Conservation (phyloP, 2,888 invertebrate species). For the Pseudoips prasinana region DNA sequence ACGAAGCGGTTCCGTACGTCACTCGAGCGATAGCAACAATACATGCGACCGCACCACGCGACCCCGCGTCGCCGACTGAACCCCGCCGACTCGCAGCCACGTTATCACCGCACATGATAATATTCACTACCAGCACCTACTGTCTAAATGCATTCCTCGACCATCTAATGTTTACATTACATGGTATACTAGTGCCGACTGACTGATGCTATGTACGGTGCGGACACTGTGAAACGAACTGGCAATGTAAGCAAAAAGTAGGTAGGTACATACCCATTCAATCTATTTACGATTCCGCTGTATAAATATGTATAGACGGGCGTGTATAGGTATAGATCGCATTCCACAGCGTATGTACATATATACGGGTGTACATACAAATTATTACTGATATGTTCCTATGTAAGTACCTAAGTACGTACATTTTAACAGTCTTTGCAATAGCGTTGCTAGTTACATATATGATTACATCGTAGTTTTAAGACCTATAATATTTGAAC, state of each 20-base stretch:
- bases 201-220: slow-evolving; percentile 58
- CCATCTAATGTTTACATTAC: slow-evolving; percentile 78
- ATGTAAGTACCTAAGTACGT: slow-evolving; percentile 18
- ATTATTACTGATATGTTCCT: slow-evolving; percentile 50
- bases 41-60: slow-evolving; percentile 77
- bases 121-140: slow-evolving; percentile 75
- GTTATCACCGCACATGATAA: slow-evolving; percentile 82
- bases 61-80: slow-evolving; percentile 79
- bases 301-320: slow-evolving; percentile 63
- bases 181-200: slow-evolving; percentile 51
- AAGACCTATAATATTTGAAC: slow-evolving; percentile 27
- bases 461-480: slow-evolving; percentile 30
- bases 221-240: slow-evolving; percentile 60
- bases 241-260: slow-evolving; percentile 69
- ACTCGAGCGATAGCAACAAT: slow-evolving; percentile 55
- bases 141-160: slow-evolving; percentile 77
- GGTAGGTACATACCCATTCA: slow-evolving; percentile 72
- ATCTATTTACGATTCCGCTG: slow-evolving; percentile 78
- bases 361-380: slow-evolving; percentile 49
- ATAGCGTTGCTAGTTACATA: slow-evolving; percentile 27
- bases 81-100: slow-evolving; percentile 67
- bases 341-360: slow-evolving; percentile 70
- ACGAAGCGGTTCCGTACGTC: slow-evolving; percentile 67
- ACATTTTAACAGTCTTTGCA: slow-evolving; percentile 29
- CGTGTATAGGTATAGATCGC: slow-evolving; percentile 64